phyloP scores from a whole-genome alignment of 2,113 vertebrate genomes.

The Sclerurus mexicanus region DNA sequence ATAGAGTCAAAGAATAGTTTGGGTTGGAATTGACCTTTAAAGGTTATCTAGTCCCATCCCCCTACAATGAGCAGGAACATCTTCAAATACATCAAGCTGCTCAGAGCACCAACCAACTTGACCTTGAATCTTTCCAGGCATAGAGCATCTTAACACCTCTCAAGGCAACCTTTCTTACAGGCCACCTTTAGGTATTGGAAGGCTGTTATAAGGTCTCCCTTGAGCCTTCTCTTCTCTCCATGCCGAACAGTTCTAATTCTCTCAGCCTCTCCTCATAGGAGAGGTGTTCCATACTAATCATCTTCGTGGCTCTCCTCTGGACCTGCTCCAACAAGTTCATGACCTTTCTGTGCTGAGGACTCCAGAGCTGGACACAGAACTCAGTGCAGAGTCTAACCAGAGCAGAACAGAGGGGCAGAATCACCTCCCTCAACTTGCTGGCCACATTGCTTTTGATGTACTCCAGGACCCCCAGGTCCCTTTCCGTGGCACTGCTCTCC shows the following conservation, averaged over 20 bases:
- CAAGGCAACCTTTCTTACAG: background rate
- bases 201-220: background rate
- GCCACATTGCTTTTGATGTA: background rate
- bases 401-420: background rate
- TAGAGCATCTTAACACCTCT: background rate
- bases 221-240: background rate
- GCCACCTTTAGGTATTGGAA: background rate
- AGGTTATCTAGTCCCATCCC: background rate
- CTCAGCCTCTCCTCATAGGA: background rate
- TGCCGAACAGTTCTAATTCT: background rate
- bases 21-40: background rate
- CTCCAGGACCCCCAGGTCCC: background rate
- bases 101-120: background rate
- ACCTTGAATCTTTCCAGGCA: background rate
- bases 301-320: background rate
- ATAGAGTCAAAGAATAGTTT: background rate
- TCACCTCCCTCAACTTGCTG: fast-evolving
- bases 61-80: background rate
- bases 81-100: background rate
- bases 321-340: background rate
- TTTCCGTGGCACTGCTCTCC: background rate
- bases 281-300: background rate
- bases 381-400: background rate
- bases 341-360: background rate
- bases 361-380: background rate